These are phyloP conservation scores for Myotis davidii DNA, from an alignment of 2,113 vertebrate genomes.

Conservation along the genomic window DNA sequence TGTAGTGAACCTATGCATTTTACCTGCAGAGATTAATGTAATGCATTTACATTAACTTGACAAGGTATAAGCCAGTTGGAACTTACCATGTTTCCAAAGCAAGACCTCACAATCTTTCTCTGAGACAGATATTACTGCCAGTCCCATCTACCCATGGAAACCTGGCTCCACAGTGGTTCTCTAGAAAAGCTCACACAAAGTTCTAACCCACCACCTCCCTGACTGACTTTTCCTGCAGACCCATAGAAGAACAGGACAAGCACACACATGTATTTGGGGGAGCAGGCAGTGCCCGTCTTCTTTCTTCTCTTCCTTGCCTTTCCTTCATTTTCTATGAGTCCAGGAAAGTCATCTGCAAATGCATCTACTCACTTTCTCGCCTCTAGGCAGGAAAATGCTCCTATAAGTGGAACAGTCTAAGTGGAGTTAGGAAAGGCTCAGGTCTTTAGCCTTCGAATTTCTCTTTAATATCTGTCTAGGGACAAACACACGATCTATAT, in stretches of 20 bases:
- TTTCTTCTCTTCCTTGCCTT: background rate
- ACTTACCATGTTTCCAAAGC: background rate
- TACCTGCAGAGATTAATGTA: too few relatives aligned
- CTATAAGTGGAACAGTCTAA: background rate
- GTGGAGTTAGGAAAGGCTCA: background rate
- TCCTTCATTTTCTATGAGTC: background rate
- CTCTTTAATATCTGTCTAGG: background rate
- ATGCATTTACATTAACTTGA: background rate
- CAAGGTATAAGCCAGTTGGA: background rate
- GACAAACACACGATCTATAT: background rate
- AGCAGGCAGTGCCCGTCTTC: background rate
- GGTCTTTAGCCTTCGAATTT: background rate
- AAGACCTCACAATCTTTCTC: background rate
- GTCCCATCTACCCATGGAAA: background rate
- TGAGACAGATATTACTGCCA: too few relatives aligned
- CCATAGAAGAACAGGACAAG: too few relatives aligned
- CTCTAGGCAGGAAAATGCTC: background rate
- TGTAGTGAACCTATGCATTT: background rate
- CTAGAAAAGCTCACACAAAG: background rate
- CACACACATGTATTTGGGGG: background rate
- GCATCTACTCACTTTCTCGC: background rate
- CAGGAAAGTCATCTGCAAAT: background rate
- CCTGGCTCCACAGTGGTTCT: background rate
- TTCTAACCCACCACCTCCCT: background rate
- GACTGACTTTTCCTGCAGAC: background rate